Evolutionary conservation across 2,113 vertebrate genomes (phyloP).

Genomic region (Platichthys stellatus): DNA sequence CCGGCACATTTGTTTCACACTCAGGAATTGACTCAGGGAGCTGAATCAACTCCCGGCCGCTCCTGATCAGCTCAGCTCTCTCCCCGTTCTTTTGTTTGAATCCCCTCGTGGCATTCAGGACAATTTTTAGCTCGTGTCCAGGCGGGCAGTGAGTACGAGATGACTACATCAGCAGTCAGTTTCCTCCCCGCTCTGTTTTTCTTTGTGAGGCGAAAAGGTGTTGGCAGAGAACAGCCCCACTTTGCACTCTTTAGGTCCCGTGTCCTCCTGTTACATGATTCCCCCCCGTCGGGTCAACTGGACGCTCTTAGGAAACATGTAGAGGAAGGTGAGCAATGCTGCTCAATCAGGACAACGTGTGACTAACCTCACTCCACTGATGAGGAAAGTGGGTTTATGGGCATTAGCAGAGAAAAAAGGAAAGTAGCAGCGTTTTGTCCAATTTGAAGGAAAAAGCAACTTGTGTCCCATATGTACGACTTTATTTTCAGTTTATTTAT

Average conservation of each 20-base stretch:
- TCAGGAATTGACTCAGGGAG: conserved; percentile 70
- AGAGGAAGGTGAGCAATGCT: conserved; percentile 66
- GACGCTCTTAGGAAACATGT: conserved; percentile 32
- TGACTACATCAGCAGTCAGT: conserved; percentile 76
- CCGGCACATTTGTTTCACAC: conserved; percentile 61
- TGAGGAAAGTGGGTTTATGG: conserved; percentile 29
- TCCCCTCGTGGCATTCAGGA: conserved; percentile 69
- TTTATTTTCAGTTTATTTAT: not conserved
- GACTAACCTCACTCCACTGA: conserved; percentile 42
- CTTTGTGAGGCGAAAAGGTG: conserved; percentile 64
- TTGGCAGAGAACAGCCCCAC: conserved; percentile 34
- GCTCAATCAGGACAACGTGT: conserved; percentile 15
- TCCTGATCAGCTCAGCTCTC: conserved; percentile 63
- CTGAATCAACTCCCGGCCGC: conserved; percentile 64
- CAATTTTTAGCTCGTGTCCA: conserved; percentile 73
- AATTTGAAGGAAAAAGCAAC: not conserved
- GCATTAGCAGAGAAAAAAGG: not conserved
- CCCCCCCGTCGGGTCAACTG: conserved; percentile 15
- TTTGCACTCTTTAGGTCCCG: conserved; percentile 24
- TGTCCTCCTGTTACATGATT: conserved; percentile 26
- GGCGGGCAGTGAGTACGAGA: conserved; percentile 67
- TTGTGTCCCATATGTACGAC: not conserved
- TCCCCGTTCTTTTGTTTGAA: conserved; percentile 71
- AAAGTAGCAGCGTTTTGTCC: not conserved
- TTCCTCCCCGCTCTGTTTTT: conserved; percentile 73